A percentile compares a stretch with the other conserved stretches of the same genome.
Evolutionary conservation across 2,797 vertebrate genomes (phyloP).

Genomic region (Malurus splendens): DNA sequence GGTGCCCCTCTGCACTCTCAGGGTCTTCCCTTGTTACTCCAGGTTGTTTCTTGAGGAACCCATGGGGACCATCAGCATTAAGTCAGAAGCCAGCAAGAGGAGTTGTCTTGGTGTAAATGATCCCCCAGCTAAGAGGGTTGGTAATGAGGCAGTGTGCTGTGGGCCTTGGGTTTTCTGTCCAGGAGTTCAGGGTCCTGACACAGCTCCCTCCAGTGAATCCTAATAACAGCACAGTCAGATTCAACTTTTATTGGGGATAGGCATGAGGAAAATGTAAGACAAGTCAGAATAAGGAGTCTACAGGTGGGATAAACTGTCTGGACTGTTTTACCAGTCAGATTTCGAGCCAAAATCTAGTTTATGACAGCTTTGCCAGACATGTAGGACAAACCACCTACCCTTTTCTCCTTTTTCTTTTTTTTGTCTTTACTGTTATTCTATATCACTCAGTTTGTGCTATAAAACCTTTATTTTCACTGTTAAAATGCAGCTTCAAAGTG

Average conservation of each 20-base stretch:
- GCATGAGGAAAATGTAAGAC: neutral
- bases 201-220: neutral
- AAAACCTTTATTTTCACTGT: neutral
- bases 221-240: neutral
- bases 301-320: neutral
- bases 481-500: neutral
- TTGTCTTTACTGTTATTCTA: neutral
- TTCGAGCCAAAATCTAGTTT: neutral
- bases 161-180: neutral
- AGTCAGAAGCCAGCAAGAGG: neutral
- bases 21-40: neutral
- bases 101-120: neutral
- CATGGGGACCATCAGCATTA: fast-evolving
- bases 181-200: neutral
- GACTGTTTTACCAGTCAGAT: neutral
- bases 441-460: neutral
- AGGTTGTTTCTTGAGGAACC: neutral
- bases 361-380: neutral
- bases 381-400: fast-evolving
- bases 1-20: neutral
- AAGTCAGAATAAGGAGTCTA: neutral
- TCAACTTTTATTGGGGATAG: neutral
- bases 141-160: neutral
- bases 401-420: neutral
- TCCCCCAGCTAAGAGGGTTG: neutral